phyloP scores from a whole-genome alignment of 2,797 vertebrate genomes.

The Percopsis omiscomaycus region DNA sequence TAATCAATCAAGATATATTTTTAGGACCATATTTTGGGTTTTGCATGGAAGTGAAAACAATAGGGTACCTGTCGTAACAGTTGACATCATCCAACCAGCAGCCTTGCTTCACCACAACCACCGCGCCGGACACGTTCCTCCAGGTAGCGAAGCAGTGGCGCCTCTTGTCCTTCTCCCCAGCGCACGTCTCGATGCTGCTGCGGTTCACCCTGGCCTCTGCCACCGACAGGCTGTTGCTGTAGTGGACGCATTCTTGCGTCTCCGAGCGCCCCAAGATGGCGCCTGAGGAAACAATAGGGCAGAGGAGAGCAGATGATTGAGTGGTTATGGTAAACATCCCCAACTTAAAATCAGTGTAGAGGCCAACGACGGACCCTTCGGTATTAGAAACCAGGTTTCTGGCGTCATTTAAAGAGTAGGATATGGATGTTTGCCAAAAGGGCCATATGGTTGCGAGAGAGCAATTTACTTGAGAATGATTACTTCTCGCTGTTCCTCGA shows the following conservation, averaged over 20 bases:
- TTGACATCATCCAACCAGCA: conserved; percentile 94
- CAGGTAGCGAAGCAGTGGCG: conserved; percentile 92
- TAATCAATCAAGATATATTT: no score
- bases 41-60: not conserved
- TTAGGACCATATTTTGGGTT: not conserved
- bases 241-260: conserved; percentile 87
- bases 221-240: conserved; percentile 83
- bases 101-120: conserved; percentile 90
- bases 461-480: not conserved
- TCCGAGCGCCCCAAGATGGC: conserved; percentile 91
- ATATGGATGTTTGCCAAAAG: not conserved
- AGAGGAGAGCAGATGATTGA: no score
- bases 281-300: conserved; percentile 70
- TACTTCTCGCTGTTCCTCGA: not conserved
- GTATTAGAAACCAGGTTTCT: not conserved
- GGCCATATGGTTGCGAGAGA: not conserved
- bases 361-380: not conserved
- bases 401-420: not conserved
- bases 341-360: not conserved
- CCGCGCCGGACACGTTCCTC: conserved; percentile 88
- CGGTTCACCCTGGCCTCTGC: conserved; percentile 83
- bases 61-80: conserved; percentile 88
- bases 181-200: conserved; percentile 83
- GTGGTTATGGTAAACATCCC: not conserved
- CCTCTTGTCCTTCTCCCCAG: conserved; percentile 89